Base-by-base conservation (phyloP, 1,140 invertebrate species). In the Drosophila seguyi region DNA sequence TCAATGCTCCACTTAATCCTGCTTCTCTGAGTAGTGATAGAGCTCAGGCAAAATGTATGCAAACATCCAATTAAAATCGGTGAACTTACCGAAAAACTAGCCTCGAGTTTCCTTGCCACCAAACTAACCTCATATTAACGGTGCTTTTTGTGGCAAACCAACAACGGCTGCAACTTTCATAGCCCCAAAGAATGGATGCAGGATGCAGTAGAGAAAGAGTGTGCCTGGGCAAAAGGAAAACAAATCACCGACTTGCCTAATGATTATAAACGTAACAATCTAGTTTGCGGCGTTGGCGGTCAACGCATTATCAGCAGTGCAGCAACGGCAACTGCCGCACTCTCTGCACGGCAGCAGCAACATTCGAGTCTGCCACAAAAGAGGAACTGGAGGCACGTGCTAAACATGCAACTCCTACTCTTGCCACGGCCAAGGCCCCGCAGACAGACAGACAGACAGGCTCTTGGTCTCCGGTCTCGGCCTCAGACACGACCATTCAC, bases 391-490 rank as follows among this genome's bases (percentile, higher is more conserved):
- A 88, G 85, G 85, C 85, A 88, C 85, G 85, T 88, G 85, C 85
- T 88, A 88, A 90, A 88, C 84, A 88, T 88, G 84, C 84, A 88
- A 88, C 84, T 88, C 84, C 84, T 88, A 90, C 84, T 88, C 85
- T 90, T 84, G 59, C 84, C 83, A 88, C 83, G 80, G 69, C 79
- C 68, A 78, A 69, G 75, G 53, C 61, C 78, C 34, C 53, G 13
- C 81, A 74, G n/a, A 25, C 81, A 74, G n/a, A 20, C 66, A 42
- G 67, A 44, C 67, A 13, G 42, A 29, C 16, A 45, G 42, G 29
- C 78, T 55, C 29, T 38, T 55, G 47, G 67, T 29, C 60, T 62
- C 59, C 41, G n/a, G 31, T 45, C 56, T 61, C 66, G 31, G 66
- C 31, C 52, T 27, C 73, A 56, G 75, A 78, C 75, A 87, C 84